A percentile compares a stretch with the other conserved stretches of the same genome.
Evolutionary conservation across 2,797 vertebrate species (phyloP).

Genomic region (Arrhamphus sclerolepis): DNA sequence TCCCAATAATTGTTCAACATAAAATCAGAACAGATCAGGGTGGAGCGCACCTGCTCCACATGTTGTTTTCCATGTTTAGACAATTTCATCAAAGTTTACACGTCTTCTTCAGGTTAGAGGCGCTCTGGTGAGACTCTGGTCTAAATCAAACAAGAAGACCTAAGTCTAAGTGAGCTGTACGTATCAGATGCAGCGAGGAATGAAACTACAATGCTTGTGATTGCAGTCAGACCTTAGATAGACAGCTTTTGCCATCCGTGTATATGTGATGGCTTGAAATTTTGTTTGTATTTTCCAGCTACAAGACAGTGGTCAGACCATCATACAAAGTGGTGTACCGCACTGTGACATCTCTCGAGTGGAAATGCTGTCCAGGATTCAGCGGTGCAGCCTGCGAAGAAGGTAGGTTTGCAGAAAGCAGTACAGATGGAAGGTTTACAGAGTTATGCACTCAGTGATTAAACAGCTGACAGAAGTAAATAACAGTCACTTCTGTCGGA

Average conservation of each 20-base stretch:
- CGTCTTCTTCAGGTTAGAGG: background rate
- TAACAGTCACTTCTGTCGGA: no score
- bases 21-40: no score
- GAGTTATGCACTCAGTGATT: slow-evolving; percentile 4
- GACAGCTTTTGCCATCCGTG: background rate
- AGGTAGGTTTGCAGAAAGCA: slow-evolving; percentile 75
- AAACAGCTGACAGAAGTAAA: slow-evolving; percentile 10
- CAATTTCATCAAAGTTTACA: background rate
- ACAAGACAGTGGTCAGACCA: slow-evolving; percentile 88
- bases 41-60: no score
- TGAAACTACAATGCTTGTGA: no score
- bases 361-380: slow-evolving; percentile 93
- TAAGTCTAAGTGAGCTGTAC: background rate
- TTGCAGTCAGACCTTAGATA: background rate
- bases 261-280: background rate
- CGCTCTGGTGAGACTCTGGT: no score
- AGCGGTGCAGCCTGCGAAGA: slow-evolving; percentile 85
- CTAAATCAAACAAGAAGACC: background rate
- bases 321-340: slow-evolving; percentile 91
- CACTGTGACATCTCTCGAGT: slow-evolving; percentile 89
- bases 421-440: slow-evolving; percentile 8
- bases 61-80: background rate
- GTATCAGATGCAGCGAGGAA: background rate
- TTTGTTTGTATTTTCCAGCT: slow-evolving; percentile 80
- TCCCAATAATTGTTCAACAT: no score